Conservation (phyloP, 2,797 vertebrate species). For the Artibeus lituratus region DNA sequence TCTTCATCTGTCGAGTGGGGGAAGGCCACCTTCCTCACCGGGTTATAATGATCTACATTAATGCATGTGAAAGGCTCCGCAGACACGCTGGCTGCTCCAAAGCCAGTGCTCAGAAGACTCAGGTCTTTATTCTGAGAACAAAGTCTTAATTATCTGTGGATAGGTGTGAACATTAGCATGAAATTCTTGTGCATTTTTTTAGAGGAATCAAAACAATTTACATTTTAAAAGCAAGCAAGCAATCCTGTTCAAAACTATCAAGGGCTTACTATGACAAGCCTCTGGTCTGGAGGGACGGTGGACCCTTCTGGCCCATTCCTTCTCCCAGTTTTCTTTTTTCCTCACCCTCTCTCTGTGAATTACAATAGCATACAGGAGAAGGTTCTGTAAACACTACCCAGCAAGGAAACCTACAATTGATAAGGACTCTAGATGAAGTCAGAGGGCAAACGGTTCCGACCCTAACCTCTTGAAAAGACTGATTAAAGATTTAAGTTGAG, state of each 20-base stretch:
- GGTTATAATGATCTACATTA: neutral
- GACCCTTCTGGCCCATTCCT: neutral
- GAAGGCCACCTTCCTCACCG: neutral
- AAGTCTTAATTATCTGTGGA: constrained; percentile 30
- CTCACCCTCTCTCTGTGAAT: neutral
- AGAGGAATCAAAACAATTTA: neutral
- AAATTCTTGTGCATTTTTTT: neutral
- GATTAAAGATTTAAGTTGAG: neutral
- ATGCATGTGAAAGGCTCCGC: neutral
- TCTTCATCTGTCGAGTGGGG: neutral
- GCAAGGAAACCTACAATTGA: neutral
- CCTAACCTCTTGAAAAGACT: neutral
- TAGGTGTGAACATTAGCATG: neutral
- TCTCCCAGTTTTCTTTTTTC: neutral
- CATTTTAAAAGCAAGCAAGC: constrained; percentile 17
- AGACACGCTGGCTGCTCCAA: neutral
- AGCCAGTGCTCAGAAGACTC: neutral
- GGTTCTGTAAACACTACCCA: neutral
- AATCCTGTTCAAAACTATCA: constrained; percentile 2
- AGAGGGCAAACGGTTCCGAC: neutral
- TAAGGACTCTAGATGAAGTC: neutral
- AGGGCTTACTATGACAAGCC: neutral
- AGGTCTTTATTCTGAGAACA: neutral
- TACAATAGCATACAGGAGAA: neutral
- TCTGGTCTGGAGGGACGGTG: neutral